A percentile compares a stretch with the other conserved stretches of the same genome.
phyloP scores from a whole-genome alignment of 2,888 invertebrate genomes.

The Philereme transversata region DNA sequence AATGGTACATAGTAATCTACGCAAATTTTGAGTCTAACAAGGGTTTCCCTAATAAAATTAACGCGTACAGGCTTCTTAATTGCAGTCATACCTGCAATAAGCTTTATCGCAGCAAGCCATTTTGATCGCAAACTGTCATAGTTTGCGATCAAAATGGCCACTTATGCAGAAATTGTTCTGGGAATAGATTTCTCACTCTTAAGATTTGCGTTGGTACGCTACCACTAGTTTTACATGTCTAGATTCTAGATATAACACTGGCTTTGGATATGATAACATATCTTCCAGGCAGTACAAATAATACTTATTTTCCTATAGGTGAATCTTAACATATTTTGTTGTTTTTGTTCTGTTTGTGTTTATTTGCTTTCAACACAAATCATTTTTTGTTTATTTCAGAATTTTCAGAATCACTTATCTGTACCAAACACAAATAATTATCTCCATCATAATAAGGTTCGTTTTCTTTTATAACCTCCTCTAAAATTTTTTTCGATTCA shows the following conservation, averaged over 20 bases:
- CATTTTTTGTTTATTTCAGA: slow-evolving; percentile 90
- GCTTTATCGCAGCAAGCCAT: too few species aligned
- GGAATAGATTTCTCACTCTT: neutral
- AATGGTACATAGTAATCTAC: slow-evolving; percentile 12
- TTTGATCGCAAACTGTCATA: neutral
- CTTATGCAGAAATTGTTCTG: neutral
- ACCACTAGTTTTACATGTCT: slow-evolving; percentile 17
- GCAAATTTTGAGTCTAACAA: slow-evolving; percentile 10
- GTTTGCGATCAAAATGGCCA: too few species aligned
- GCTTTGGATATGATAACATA: slow-evolving; percentile 39
- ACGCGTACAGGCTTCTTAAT: too few species aligned
- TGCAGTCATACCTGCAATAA: too few species aligned
- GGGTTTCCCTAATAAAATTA: too few species aligned
- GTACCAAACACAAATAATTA: slow-evolving; percentile 94
- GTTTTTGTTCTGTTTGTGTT: slow-evolving; percentile 76
- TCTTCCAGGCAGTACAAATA: slow-evolving; percentile 15
- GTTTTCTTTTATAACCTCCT: slow-evolving; percentile 80
- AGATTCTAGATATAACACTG: slow-evolving; percentile 45
- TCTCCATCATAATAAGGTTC: slow-evolving; percentile 92
- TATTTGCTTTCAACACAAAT: slow-evolving; percentile 84
- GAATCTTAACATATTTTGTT: slow-evolving; percentile 57
- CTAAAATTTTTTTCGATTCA: slow-evolving; percentile 65
- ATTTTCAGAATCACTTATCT: slow-evolving; percentile 94
- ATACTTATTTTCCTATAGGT: slow-evolving; percentile 25
- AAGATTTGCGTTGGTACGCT: slow-evolving; percentile 12